Conservation (phyloP, 2,797 vertebrate genomes). For the Myotis findleyi region DNA sequence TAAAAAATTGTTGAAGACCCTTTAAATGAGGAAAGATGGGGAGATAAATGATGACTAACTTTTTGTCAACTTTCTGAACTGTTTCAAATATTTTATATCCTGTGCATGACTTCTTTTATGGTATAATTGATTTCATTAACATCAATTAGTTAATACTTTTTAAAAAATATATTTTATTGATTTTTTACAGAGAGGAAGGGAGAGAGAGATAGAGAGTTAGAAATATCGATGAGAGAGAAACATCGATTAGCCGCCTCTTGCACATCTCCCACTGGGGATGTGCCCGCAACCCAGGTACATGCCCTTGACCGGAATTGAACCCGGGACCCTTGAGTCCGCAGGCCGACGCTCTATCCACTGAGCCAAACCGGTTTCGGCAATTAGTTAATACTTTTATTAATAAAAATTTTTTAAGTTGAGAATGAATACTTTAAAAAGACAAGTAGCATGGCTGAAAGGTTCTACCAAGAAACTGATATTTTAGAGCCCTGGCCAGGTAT, state of each 20-base stretch:
- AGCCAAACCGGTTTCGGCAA: background rate
- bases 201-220: no score
- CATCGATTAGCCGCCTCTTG: no score
- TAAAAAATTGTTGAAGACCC: background rate
- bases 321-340: no score
- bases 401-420: background rate
- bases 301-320: no score
- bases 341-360: no score
- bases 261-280: no score
- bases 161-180: no score
- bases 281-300: no score
- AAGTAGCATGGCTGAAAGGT: background rate
- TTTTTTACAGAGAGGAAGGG: no score
- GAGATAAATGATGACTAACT: slow-evolving; percentile 6
- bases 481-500: background rate
- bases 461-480: background rate
- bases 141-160: background rate
- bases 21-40: background rate
- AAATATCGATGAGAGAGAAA: no score
- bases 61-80: background rate
- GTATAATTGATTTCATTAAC: background rate
- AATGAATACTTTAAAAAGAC: background rate
- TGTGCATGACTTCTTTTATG: background rate
- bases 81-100: background rate
- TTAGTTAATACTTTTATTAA: slow-evolving; percentile 12